Evolutionary conservation across 2,113 vertebrate species (phyloP).

Genomic region (Caretta caretta): DNA sequence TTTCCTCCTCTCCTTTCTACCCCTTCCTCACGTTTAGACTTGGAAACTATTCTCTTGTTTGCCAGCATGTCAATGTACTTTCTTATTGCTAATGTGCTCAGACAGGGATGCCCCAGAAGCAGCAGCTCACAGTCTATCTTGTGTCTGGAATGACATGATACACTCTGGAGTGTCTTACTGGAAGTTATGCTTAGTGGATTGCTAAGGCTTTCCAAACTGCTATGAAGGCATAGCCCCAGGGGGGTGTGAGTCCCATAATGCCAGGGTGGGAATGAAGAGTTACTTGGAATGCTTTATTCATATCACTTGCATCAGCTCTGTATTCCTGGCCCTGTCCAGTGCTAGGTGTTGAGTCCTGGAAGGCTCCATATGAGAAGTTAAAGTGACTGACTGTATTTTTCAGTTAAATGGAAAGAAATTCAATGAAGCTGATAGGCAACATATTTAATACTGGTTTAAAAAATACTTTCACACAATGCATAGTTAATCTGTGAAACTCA

Average conservation of each 20-base stretch:
- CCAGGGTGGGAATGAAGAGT: slow-evolving; percentile 4
- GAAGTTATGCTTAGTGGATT: slow-evolving; percentile 2
- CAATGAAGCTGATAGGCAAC: slow-evolving; percentile 72
- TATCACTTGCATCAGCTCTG: slow-evolving; percentile 68
- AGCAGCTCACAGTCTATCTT: neutral
- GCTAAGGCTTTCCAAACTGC: neutral
- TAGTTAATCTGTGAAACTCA: slow-evolving; percentile 68
- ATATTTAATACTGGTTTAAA: slow-evolving; percentile 70
- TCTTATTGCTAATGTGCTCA: neutral
- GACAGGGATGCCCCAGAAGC: neutral
- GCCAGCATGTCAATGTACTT: neutral
- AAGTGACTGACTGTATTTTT: slow-evolving; percentile 51
- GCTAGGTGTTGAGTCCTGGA: slow-evolving; percentile 54
- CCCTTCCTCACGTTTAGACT: neutral
- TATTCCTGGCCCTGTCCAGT: slow-evolving; percentile 27
- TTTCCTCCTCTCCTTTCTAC: neutral
- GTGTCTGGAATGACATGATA: neutral
- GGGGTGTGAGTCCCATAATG: neutral
- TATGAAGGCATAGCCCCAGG: neutral
- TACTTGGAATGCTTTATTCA: slow-evolving; percentile 56
- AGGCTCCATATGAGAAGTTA: slow-evolving; percentile 22
- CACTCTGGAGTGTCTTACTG: neutral
- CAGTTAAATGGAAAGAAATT: slow-evolving; percentile 56
- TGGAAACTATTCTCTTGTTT: rapidly evolving
- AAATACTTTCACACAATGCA: slow-evolving; percentile 71